Evolutionary conservation across 2,797 vertebrate genomes (phyloP).

Genomic region (Tarsius wallacei): DNA sequence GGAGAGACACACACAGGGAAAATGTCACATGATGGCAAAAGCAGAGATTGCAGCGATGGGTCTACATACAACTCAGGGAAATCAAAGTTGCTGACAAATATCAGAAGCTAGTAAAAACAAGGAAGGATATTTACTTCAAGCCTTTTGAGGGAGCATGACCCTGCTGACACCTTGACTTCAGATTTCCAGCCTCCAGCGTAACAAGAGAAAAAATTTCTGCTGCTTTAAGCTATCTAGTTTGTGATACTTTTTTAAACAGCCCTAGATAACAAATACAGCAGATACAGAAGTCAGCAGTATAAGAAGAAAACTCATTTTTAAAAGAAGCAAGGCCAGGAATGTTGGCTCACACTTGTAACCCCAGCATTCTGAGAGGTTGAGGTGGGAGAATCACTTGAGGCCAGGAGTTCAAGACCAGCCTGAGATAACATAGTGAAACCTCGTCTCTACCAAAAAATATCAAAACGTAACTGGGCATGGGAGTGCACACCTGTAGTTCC

Average conservation of each 20-base stretch:
- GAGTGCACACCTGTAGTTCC: too few species aligned
- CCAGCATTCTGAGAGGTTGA: too few species aligned
- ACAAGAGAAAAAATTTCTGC: neutral
- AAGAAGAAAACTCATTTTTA: neutral
- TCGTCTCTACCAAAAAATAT: too few species aligned
- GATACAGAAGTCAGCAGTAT: neutral
- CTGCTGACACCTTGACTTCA: neutral
- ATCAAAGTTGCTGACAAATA: neutral
- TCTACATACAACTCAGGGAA: neutral
- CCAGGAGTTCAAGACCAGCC: too few species aligned
- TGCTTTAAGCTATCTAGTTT: neutral
- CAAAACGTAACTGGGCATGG: too few species aligned
- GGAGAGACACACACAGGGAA: conserved; percentile 5
- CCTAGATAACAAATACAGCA: neutral
- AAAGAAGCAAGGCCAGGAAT: neutral
- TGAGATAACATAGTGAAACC: too few species aligned
- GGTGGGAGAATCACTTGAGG: too few species aligned
- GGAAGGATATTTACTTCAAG: neutral
- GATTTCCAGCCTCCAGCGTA: neutral
- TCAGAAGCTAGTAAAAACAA: neutral
- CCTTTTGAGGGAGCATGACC: neutral
- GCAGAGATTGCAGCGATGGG: neutral
- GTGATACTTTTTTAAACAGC: neutral
- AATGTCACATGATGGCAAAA: neutral
- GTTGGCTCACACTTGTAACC: too few species aligned